Percentiles rank a stretch among this genome's conserved stretches.
These are phyloP conservation scores for Leptinotarsa undecemlineata DNA, from an alignment of 1,140 invertebrate genomes.

Conservation along the genomic window DNA sequence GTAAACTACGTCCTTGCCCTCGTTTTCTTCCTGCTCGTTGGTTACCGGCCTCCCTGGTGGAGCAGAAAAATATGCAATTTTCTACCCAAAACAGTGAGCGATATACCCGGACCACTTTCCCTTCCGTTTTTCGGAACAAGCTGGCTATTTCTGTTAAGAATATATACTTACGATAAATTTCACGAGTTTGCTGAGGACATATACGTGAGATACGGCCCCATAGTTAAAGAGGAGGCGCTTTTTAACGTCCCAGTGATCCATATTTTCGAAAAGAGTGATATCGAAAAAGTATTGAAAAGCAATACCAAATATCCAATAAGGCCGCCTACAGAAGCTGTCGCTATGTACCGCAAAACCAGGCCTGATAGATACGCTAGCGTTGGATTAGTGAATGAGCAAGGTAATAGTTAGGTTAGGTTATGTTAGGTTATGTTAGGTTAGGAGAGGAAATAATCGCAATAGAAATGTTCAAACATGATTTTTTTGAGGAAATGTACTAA, in stretches of 20 bases:
- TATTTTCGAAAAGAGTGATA: conserved; percentile 73
- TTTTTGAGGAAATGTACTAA: no score
- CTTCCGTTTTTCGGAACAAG: conserved; percentile 79
- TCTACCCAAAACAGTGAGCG: conserved; percentile 26
- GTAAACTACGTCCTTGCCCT: conserved; percentile 28
- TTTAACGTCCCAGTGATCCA: conserved; percentile 77
- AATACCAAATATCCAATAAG: conserved; percentile 76
- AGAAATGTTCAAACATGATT: no score
- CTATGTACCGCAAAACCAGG: conserved; percentile 72
- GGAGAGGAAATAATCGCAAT: no score
- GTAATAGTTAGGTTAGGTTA: conserved; percentile 26
- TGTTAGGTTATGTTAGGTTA: no score
- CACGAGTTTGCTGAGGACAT: conserved; percentile 80
- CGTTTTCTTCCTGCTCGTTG: conserved; percentile 40
- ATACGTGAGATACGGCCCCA: conserved; percentile 70
- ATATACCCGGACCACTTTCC: conserved; percentile 73
- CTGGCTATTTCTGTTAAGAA: conserved; percentile 73
- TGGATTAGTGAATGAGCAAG: conserved; percentile 81
- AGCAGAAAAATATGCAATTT: conserved; percentile 30
- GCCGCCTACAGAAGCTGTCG: conserved; percentile 81
- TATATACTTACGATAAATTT: conserved; percentile 73
- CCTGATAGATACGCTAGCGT: conserved; percentile 78
- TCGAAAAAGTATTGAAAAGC: conserved; percentile 75
- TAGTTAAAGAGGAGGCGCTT: conserved; percentile 77
- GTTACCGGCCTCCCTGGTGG: conserved; percentile 43